Base-by-base conservation (phyloP, 2,797 vertebrate genomes). In the Menidia menidia region DNA sequence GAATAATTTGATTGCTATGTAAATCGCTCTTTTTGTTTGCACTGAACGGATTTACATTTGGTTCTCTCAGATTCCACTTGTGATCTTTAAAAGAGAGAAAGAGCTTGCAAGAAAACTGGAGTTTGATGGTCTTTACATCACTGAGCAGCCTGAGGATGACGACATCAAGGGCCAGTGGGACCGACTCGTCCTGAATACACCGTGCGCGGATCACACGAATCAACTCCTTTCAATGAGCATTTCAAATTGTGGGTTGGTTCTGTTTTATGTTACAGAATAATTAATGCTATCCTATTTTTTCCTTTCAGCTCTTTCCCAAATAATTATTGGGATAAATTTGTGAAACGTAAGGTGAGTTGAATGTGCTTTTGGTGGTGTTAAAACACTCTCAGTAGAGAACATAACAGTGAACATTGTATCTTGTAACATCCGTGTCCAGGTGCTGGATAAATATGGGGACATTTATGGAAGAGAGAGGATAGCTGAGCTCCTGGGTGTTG, bases 261-360 rank as follows among this genome's bases (percentile, higher is more conserved):
- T 51, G 52, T 2, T 25, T 9, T 25, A 25, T 25, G 25, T 30
- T 2, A 59, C 4, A 56, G 1, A 58, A 43, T 10, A 39, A 19
- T 56, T 9, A 60, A 61, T 57, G 1, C 3, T 59, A 3, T 65
- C 9, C 1, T 1, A 25, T 25, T 25, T 31, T 47, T 73, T 57
- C 68, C 35, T 54, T 42, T 35, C 87, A 98, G 97, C 54, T 98
- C 97, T n/a, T 98, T 97, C 85, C 97, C 97, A 62, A 96, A 95
- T 89, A 97, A 98, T 87, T 98, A 98, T 62, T 98, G 97, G 97
- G 97, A 98, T 92, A 98, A 98, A 84, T 98, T 98, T 93, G 96
- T 98, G 55, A 98, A 98, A 84, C 89, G 96, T 68, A 98, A 98
- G 96, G 97, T 98, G 81, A 92, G 90, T 71, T 70, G 11, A 6